Conservation (phyloP, 2,888 invertebrate species). For the Phytoseiulus persimilis region DNA sequence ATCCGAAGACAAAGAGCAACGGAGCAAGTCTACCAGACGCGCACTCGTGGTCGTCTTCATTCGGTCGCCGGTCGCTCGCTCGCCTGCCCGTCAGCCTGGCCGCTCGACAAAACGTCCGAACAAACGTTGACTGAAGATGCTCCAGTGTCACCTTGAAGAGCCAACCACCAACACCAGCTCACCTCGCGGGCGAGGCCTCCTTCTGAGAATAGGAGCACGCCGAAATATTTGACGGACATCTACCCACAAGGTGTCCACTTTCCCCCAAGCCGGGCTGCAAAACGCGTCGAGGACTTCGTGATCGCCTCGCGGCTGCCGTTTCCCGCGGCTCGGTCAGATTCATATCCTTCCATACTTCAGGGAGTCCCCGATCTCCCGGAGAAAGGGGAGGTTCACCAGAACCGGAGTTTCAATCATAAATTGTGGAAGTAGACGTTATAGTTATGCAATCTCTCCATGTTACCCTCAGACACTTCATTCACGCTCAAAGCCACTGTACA, state of each 20-base stretch:
- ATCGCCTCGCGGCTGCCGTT: no score
- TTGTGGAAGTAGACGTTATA: no score
- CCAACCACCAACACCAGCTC: neutral
- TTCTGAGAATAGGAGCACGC: neutral
- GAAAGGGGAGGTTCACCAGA: no score
- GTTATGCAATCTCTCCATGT: no score
- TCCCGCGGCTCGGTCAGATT: no score
- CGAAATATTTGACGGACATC: neutral
- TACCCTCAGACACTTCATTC: no score
- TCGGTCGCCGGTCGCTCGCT: neutral
- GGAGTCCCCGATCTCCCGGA: no score
- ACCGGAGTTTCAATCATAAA: no score
- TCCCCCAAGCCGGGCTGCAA: neutral
- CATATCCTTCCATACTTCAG: no score
- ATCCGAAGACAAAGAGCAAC: neutral
- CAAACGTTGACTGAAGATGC: constrained; percentile 5
- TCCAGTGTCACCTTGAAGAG: neutral
- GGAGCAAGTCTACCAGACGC: neutral
- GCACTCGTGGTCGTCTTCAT: neutral
- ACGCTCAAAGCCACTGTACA: no score
- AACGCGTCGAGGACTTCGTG: neutral
- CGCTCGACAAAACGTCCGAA: neutral
- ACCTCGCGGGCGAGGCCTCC: neutral
- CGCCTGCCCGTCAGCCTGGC: neutral
- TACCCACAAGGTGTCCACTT: neutral